Conservation (phyloP, 2,888 invertebrate genomes). For the Sipha maydis region DNA sequence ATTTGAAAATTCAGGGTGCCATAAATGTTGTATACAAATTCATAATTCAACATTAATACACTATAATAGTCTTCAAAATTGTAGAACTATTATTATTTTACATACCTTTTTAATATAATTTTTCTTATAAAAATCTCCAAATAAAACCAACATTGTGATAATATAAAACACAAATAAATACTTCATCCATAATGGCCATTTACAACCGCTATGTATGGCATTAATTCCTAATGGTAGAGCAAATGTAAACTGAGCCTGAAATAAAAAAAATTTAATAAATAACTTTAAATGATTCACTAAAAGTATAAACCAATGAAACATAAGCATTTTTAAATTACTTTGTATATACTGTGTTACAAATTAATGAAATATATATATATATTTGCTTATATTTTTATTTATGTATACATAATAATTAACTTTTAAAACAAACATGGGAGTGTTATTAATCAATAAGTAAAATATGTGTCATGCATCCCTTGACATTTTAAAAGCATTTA, state of each 20-base stretch:
- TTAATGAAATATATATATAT: too few relatives aligned
- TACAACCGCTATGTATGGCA: slow-evolving; percentile 83
- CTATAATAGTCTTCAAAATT: too few relatives aligned
- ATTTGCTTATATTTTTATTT: too few relatives aligned
- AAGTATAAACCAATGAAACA: not conserved
- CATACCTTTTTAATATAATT: slow-evolving; percentile 78
- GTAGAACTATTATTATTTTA: not conserved
- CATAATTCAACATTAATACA: not conserved
- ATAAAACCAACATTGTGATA: slow-evolving; percentile 86
- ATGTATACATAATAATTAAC: too few relatives aligned
- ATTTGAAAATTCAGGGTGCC: not conserved
- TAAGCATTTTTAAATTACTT: not conserved
- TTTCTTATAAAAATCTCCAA: slow-evolving; percentile 87
- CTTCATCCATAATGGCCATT: slow-evolving; percentile 91
- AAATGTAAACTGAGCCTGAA: slow-evolving; percentile 83
- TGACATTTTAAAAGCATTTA: too few relatives aligned
- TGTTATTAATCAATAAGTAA: too few relatives aligned
- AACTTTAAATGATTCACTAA: not conserved
- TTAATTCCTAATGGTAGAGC: slow-evolving; percentile 82
- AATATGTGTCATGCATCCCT: too few relatives aligned
- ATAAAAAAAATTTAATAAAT: slow-evolving; percentile 63
- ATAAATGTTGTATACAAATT: not conserved
- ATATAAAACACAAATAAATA: slow-evolving; percentile 86
- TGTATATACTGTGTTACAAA: too few relatives aligned
- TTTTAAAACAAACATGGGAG: too few relatives aligned